Evolutionary conservation across 2,797 vertebrate genomes (phyloP), one percentile per base, ranked within the genome.

Genomic region (Bufotes viridis): DNA sequence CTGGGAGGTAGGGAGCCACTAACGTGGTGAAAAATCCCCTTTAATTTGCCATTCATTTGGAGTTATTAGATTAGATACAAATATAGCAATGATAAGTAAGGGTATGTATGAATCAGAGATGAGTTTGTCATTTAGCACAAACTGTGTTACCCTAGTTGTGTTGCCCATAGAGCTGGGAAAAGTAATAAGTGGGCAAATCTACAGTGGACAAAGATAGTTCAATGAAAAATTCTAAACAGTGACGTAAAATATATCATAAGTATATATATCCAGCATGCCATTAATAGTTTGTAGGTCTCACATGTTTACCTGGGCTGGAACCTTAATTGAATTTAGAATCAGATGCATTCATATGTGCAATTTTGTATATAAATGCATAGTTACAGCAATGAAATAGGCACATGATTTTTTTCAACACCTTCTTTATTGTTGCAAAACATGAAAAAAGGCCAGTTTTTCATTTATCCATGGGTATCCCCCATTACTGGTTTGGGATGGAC

Each of bases 401-500:
- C 29, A 63, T 69, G 18, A 42, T 78, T 81, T 42, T 42, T 42
- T 83, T 82, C 88, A 86, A 87, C 88, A 89, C 63, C 85, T 79
- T 82, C 63, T 88, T 90, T 88, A 90, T 90, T 87, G 90, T 90
- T 87, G 90, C 84, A 87, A 90, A 86, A 88, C 85, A 87, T 88
- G 87, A 75, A 89, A 82, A 29, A 90, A 88, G 85, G 87, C 61
- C 63, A 88, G 87, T 87, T 79, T 63, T 82, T 49, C 26, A 80
- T 87, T n/a, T 87, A 89, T 87, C 88, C 88, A 87, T 89, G 84
- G 63, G 18, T 87, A 89, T 89, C 85, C 80, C 88, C 88, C 81
- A 84, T 78, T 9, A 84, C 84, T 83, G 53, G 55, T 84, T 89
- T 89, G 20, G 88, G 81, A 60, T 89, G 88, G 55, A 89, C 81